Evolutionary conservation across 2,113 vertebrate genomes (phyloP).

Genomic region (Philantomba maxwellii): DNA sequence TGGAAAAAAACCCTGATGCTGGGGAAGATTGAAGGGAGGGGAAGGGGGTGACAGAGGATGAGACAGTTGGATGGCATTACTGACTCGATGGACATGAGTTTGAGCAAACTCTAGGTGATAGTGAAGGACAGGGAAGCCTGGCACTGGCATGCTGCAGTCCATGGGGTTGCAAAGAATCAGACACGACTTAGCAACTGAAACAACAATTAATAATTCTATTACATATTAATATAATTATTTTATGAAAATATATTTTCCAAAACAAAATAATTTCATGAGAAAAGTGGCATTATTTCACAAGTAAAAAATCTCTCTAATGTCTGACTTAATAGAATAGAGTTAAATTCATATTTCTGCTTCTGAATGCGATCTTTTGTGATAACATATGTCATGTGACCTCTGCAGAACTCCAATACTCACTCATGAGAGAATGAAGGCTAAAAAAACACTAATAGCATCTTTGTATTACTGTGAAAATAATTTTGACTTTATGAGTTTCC

Average conservation of each 20-base stretch:
- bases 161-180: background rate
- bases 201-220: background rate
- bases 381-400: background rate
- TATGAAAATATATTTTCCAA: background rate
- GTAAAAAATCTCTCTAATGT: background rate
- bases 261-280: background rate
- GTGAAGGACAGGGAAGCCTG: background rate
- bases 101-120: background rate
- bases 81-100: background rate
- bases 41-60: background rate
- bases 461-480: background rate
- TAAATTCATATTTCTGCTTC: background rate
- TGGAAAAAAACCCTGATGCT: background rate
- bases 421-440: background rate
- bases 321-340: background rate
- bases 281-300: background rate
- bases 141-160: background rate
- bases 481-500: background rate
- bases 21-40: background rate
- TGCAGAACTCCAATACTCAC: background rate
- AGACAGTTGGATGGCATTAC: background rate
- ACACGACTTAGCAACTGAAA: background rate
- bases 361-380: background rate
- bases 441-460: background rate
- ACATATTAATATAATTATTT: background rate